Percentiles rank a stretch among this genome's conserved stretches.
Evolutionary conservation across 2,797 vertebrate genomes (phyloP).

Genomic region (Brotula barbata): DNA sequence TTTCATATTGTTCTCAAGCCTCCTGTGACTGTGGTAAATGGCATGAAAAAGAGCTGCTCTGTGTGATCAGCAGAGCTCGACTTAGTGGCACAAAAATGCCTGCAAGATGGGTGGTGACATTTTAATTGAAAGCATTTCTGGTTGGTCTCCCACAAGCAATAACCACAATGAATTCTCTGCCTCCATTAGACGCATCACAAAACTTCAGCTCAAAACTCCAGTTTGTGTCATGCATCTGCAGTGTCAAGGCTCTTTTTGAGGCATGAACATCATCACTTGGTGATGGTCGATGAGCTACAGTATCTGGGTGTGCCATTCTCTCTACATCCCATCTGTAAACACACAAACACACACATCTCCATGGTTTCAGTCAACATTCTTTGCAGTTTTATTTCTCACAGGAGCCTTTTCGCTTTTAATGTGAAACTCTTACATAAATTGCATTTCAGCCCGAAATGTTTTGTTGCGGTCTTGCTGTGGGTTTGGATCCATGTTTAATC

Average conservation of each 20-base stretch:
- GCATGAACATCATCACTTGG: not conserved
- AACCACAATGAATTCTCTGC: slow-evolving; percentile 27
- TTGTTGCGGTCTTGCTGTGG: slow-evolving; percentile 76
- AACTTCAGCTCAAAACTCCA: too few relatives aligned
- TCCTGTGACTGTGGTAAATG: slow-evolving; percentile 2
- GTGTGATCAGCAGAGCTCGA: slow-evolving; percentile 1
- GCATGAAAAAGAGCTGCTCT: slow-evolving; percentile 12
- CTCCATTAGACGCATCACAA: slow-evolving; percentile 10
- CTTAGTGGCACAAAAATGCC: slow-evolving; percentile 13
- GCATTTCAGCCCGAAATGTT: slow-evolving; percentile 71
- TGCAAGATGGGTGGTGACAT: slow-evolving; percentile 21
- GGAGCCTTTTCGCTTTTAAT: slow-evolving; percentile 63
- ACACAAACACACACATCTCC: slow-evolving; percentile 23
- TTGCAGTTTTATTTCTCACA: slow-evolving; percentile 54
- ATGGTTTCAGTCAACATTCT: slow-evolving; percentile 47
- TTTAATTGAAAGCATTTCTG: slow-evolving; percentile 30
- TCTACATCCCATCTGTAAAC: slow-evolving; percentile 26
- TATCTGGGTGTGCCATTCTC: slow-evolving; percentile 30
- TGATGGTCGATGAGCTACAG: not conserved
- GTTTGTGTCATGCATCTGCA: too few relatives aligned
- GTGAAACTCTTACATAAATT: slow-evolving; percentile 73
- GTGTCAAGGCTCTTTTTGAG: slow-evolving; percentile 10
- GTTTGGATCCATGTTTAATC: slow-evolving; percentile 79
- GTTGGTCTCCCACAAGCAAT: slow-evolving; percentile 4
- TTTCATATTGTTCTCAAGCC: not conserved